These are phyloP conservation scores for Papilio glaucus DNA, from an alignment of 1,140 invertebrate species.

Conservation along the genomic window DNA sequence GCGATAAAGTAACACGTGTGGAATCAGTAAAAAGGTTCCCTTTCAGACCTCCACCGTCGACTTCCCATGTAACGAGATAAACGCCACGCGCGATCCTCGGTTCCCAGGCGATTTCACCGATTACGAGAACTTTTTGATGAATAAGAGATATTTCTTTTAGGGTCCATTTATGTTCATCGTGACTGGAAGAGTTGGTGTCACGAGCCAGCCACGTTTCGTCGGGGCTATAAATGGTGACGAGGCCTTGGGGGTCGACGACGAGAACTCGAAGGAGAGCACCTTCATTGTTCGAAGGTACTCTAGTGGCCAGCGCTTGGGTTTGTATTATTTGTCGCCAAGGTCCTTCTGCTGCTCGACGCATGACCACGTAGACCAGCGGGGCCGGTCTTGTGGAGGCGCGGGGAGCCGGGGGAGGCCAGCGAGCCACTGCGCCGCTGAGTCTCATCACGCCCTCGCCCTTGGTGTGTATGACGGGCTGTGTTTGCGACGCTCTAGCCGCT, in stretches of 20 bases:
- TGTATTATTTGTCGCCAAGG: slow-evolving; percentile 88
- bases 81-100: slow-evolving; percentile 85
- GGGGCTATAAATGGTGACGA: slow-evolving; percentile 87
- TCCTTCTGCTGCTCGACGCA: slow-evolving; percentile 85
- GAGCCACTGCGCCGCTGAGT: slow-evolving; percentile 83
- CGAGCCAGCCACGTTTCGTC: slow-evolving; percentile 86
- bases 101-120: slow-evolving; percentile 90
- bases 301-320: slow-evolving; percentile 84
- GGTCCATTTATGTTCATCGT: slow-evolving; percentile 84
- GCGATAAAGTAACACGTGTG: slow-evolving; percentile 89
- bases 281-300: slow-evolving; percentile 84
- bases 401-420: slow-evolving; percentile 85
- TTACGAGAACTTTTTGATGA: slow-evolving; percentile 88
- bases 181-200: slow-evolving; percentile 83
- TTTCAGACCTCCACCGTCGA: slow-evolving; percentile 91
- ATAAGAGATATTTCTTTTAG: slow-evolving; percentile 87
- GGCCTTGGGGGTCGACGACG: slow-evolving; percentile 86
- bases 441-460: slow-evolving; percentile 86
- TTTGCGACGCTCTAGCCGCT: slow-evolving; percentile 84
- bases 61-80: slow-evolving; percentile 93
- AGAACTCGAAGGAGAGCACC: slow-evolving; percentile 86
- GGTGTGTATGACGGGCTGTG: slow-evolving; percentile 87
- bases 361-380: slow-evolving; percentile 88
- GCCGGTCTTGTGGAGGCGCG: slow-evolving; percentile 78
- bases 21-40: slow-evolving; percentile 92